phyloP scores from a whole-genome alignment of 2,113 vertebrate genomes.

The Eclectus roratus region DNA sequence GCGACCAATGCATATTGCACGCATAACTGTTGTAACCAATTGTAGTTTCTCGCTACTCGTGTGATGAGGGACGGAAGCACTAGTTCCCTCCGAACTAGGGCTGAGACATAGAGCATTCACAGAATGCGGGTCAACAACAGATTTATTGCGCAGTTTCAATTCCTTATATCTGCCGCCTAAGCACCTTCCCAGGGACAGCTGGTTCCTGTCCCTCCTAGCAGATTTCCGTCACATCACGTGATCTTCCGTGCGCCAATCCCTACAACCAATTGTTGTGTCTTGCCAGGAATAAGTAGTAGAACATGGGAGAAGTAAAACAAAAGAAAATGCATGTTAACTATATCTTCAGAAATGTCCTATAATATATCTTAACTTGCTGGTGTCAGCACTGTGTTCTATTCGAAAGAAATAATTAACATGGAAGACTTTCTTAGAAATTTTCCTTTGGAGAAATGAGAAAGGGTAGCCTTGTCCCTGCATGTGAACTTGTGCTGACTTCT shows the following conservation, averaged over 20 bases:
- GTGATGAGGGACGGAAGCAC: too few relatives aligned
- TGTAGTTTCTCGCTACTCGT: too few relatives aligned
- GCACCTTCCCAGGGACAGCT: too few relatives aligned
- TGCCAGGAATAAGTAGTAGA: neutral
- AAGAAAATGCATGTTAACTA: neutral
- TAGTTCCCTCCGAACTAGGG: too few relatives aligned
- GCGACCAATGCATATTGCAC: rapidly evolving
- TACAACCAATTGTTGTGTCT: neutral
- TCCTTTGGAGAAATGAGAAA: neutral
- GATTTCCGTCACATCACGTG: too few relatives aligned
- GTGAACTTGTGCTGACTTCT: neutral
- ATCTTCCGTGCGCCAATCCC: too few relatives aligned
- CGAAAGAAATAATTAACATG: neutral
- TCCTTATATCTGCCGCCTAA: too few relatives aligned
- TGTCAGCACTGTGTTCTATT: neutral
- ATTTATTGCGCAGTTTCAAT: too few relatives aligned
- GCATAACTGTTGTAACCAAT: neutral
- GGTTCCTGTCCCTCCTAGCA: too few relatives aligned
- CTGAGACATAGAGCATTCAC: too few relatives aligned
- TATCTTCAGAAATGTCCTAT: neutral
- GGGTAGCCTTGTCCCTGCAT: neutral
- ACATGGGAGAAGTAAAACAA: neutral
- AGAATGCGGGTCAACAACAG: too few relatives aligned
- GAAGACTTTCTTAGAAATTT: neutral
- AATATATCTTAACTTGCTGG: neutral